A percentile compares a stretch with the other conserved stretches of the same genome.
Conservation (phyloP, 2,888 invertebrate genomes). For the Hirtodrosophila cameraria region DNA sequence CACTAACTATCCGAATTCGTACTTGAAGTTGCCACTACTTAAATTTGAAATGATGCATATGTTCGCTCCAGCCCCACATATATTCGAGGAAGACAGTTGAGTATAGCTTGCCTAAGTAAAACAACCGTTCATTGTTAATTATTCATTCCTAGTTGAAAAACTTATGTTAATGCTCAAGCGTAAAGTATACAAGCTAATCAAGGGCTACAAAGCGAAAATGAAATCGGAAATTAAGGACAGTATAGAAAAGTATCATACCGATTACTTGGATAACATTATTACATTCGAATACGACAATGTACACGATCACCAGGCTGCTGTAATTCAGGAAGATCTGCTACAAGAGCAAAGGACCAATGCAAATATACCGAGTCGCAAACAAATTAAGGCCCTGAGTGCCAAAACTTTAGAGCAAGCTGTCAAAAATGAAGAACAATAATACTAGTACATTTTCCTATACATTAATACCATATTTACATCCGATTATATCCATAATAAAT, state of each 20-base stretch:
- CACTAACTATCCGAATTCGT: conserved; percentile 71
- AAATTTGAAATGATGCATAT: conserved; percentile 78
- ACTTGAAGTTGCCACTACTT: conserved; percentile 80
- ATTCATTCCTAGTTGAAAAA: conserved; percentile 56
- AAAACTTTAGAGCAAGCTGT: conserved; percentile 77
- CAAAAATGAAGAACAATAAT: not conserved
- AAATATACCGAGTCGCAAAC: conserved; percentile 79
- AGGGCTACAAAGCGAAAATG: conserved; percentile 42
- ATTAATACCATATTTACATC: no score
- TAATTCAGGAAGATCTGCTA: conserved; percentile 50
- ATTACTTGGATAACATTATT: conserved; percentile 45
- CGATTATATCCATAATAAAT: no score
- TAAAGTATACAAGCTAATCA: conserved; percentile 67
- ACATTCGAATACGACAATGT: not conserved
- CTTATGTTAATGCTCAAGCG: conserved; percentile 69
- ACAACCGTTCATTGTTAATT: not conserved
- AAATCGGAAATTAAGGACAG: conserved; percentile 5
- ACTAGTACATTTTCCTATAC: no score
- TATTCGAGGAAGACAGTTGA: conserved; percentile 78
- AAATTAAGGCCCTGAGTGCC: conserved; percentile 80
- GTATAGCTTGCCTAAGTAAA: not conserved
- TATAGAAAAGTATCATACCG: conserved; percentile 63
- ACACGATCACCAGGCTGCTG: conserved; percentile 10
- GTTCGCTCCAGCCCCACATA: conserved; percentile 72
- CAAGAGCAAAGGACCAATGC: conserved; percentile 57